Conservation (phyloP, 2,888 invertebrate species). For the Rhagonycha lutea region DNA sequence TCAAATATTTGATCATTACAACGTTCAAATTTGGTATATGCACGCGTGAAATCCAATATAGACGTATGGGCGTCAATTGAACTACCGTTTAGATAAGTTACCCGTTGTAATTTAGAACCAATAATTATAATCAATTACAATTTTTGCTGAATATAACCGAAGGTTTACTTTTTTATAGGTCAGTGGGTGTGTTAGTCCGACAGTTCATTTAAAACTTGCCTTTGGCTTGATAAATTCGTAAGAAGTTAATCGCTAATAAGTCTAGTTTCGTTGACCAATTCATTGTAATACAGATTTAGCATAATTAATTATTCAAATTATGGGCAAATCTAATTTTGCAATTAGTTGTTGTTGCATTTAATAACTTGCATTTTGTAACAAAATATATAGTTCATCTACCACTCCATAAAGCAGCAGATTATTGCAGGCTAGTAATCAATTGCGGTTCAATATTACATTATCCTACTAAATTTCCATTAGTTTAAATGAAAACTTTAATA, state of each 20-base stretch:
- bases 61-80: neutral
- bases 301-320: neutral
- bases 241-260: neutral
- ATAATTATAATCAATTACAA: neutral
- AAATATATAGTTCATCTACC: too few relatives aligned
- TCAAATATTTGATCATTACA: slow-evolving; percentile 13
- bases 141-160: neutral
- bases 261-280: neutral
- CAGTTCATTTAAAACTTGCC: slow-evolving; percentile 3
- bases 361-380: neutral
- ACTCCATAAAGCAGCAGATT: too few relatives aligned
- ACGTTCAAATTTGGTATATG: slow-evolving; percentile 1
- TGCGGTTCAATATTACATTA: neutral
- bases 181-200: slow-evolving; percentile 17
- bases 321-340: neutral
- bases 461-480: neutral
- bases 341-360: neutral
- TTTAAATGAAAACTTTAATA: neutral
- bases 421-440: too few relatives aligned
- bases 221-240: neutral
- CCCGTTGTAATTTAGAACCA: neutral
- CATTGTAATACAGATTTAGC: neutral
- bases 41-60: neutral
- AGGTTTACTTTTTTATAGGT: slow-evolving; percentile 14
- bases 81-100: neutral